A percentile compares a stretch with the other conserved stretches of the same genome.
Conservation (phyloP, 2,113 vertebrate species). For the Lampris megalopsis region DNA sequence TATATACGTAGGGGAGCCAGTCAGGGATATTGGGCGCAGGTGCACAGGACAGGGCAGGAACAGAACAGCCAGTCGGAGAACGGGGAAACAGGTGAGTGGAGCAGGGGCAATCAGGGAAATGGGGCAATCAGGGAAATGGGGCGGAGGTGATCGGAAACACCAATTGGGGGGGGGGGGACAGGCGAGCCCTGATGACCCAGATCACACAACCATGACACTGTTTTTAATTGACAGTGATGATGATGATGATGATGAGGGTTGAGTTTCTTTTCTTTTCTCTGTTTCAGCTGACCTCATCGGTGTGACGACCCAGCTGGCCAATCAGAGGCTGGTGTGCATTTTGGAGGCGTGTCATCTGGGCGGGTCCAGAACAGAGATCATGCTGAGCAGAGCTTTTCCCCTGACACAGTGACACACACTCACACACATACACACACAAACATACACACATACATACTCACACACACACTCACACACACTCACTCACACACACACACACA, state of each 20-base stretch:
- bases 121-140: no score
- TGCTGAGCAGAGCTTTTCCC: conserved; percentile 74
- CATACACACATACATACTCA: neutral
- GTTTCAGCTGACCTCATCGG: conserved; percentile 74
- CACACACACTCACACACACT: neutral
- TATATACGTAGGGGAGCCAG: no score
- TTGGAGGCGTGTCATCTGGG: conserved; percentile 82
- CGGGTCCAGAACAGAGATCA: conserved; percentile 65
- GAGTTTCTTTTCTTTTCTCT: neutral
- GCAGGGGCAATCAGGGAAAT: no score
- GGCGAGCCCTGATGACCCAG: no score
- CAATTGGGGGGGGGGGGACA: no score
- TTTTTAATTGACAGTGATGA: neutral
- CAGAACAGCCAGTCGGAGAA: no score
- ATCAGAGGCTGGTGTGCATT: conserved; percentile 79
- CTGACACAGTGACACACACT: conserved; percentile 48
- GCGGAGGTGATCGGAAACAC: no score
- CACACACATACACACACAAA: neutral
- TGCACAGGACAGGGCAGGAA: no score
- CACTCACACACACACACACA: neutral
- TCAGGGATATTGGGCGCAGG: no score
- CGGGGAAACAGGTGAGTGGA: no score
- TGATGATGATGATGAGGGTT: neutral
- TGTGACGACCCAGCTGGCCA: conserved; percentile 72
- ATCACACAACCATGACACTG: neutral